Conservation (phyloP, 1,140 invertebrate species). For the Reticulitermes speratus region DNA sequence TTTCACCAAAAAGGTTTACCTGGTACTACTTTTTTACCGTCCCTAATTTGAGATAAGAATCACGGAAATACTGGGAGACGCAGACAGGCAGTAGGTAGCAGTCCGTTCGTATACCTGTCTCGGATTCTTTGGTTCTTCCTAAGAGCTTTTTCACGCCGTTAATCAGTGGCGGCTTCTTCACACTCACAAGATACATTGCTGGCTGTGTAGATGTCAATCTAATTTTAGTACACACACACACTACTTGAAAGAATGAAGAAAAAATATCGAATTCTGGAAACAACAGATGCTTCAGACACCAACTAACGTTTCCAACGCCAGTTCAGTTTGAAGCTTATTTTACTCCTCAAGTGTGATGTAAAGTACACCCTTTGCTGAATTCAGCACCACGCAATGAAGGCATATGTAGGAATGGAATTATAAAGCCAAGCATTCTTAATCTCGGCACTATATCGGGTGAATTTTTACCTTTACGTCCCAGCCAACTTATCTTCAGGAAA, state of each 20-base stretch:
- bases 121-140: neutral
- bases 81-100: neutral
- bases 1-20: conserved; percentile 29
- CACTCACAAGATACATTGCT: neutral
- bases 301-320: neutral
- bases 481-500: no score
- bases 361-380: no score
- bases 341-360: neutral
- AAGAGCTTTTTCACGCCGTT: conserved; percentile 9
- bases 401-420: no score
- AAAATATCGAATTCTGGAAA: neutral
- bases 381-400: no score
- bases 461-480: no score
- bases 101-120: neutral
- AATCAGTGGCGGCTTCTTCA: neutral
- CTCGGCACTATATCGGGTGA: no score
- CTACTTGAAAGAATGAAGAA: neutral
- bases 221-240: neutral
- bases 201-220: neutral
- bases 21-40: conserved; percentile 24
- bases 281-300: neutral
- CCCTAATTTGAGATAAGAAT: conserved; percentile 13
- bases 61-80: conserved; percentile 23
- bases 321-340: neutral
- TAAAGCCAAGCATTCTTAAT: no score